Percentiles rank a stretch among this genome's conserved stretches.
Conservation (phyloP, 2,113 vertebrate genomes). For the Microcebus tavaratra region DNA sequence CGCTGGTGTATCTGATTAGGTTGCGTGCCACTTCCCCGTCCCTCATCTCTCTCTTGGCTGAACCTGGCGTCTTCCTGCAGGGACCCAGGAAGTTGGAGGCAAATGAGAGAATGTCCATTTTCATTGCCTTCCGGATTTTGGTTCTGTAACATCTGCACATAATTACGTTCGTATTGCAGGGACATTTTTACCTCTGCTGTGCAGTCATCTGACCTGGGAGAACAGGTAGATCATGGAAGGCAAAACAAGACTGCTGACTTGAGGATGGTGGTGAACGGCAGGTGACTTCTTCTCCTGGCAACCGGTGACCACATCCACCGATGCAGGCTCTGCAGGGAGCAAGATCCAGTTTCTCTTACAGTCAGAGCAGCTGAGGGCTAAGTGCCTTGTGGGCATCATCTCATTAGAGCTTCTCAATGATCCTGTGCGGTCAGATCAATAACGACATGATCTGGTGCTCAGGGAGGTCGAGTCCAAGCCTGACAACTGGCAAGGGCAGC, state of each 20-base stretch:
- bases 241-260: background rate
- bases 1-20: background rate
- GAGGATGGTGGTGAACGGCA: background rate
- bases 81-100: conserved; percentile 7
- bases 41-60: background rate
- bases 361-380: background rate
- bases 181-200: background rate
- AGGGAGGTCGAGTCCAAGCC: background rate
- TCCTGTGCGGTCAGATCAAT: background rate
- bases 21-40: no score
- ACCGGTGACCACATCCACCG: background rate
- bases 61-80: background rate
- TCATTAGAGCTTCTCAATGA: background rate
- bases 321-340: background rate
- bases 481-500: background rate
- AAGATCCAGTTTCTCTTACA: background rate
- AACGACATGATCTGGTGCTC: background rate
- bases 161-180: background rate
- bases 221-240: background rate
- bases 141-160: background rate
- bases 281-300: background rate
- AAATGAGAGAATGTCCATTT: conserved; percentile 23
- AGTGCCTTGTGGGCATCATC: background rate
- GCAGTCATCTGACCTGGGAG: background rate
- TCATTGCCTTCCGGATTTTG: background rate